phyloP scores from a whole-genome alignment of 2,113 vertebrate genomes.

The Fukomys damarensis region DNA sequence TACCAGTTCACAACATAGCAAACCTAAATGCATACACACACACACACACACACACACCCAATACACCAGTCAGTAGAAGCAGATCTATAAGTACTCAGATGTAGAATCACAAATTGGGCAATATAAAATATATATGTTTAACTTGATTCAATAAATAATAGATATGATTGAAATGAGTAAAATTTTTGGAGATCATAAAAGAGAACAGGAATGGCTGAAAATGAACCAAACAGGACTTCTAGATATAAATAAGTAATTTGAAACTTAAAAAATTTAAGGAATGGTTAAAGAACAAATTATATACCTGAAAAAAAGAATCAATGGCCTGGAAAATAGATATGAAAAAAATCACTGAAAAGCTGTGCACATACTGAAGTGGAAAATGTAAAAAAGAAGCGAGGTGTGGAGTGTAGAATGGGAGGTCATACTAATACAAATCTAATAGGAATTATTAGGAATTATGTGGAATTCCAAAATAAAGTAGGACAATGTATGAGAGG shows the following conservation, averaged over 20 bases:
- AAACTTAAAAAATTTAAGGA: conserved; percentile 1
- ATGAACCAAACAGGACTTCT: background rate
- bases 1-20: background rate
- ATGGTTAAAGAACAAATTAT: background rate
- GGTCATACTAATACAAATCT: background rate
- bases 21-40: background rate
- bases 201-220: background rate
- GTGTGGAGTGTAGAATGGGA: background rate
- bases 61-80: background rate
- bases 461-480: background rate
- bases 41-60: background rate
- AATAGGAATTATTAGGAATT: background rate
- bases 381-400: background rate
- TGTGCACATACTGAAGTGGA: background rate
- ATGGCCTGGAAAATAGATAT: background rate
- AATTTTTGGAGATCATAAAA: background rate
- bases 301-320: background rate
- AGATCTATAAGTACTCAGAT: background rate
- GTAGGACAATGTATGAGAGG: background rate
- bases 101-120: background rate
- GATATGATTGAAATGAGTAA: background rate
- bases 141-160: background rate
- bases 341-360: background rate
- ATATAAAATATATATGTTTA: background rate
- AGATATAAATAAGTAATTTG: background rate